Conservation (phyloP, 2,888 invertebrate genomes). For the Erannis defoliaria region DNA sequence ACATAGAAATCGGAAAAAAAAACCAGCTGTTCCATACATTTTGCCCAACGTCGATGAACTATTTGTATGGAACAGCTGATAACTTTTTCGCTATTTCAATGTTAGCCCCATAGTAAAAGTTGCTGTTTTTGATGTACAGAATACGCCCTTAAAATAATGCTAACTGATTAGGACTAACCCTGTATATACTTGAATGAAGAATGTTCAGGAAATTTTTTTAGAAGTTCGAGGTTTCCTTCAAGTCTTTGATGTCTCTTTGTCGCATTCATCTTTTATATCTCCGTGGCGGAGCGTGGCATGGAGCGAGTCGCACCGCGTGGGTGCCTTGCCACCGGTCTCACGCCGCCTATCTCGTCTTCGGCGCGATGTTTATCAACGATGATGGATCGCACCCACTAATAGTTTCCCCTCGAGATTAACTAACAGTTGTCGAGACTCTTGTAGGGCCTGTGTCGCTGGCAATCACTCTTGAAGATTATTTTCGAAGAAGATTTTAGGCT, state of each 20-base stretch:
- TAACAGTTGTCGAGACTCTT: constrained; percentile 7
- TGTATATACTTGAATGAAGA: too few relatives aligned
- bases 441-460: neutral
- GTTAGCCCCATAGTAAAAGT: too few relatives aligned
- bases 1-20: too few relatives aligned
- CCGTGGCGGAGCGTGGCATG: neutral
- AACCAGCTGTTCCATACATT: too few relatives aligned
- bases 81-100: too few relatives aligned
- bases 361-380: constrained; percentile 33
- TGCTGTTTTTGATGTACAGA: too few relatives aligned
- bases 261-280: constrained; percentile 19
- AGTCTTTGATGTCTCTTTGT: neutral
- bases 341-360: constrained; percentile 17
- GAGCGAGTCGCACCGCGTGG: constrained; percentile 9
- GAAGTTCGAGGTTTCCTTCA: neutral
- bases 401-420: constrained; percentile 25
- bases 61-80: too few relatives aligned
- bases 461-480: neutral
- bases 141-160: too few relatives aligned
- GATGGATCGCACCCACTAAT: constrained; percentile 29
- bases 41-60: too few relatives aligned
- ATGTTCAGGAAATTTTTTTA: too few relatives aligned
- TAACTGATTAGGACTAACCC: too few relatives aligned
- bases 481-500: neutral
- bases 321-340: constrained; percentile 15